phyloP scores from a whole-genome alignment of 2,888 invertebrate genomes.

The Biston betularia region DNA sequence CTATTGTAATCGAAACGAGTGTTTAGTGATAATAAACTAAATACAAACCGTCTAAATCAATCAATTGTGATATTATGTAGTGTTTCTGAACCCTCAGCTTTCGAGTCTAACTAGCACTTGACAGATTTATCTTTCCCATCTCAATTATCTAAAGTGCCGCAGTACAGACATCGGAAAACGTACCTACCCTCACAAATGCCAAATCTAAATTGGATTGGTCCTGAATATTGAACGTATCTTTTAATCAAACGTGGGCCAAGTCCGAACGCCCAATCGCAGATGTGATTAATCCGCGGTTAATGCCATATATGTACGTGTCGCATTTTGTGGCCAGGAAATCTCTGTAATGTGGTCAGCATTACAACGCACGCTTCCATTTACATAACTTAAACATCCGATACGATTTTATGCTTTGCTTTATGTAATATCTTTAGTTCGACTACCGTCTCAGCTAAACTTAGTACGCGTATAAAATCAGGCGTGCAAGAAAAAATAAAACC shows the following conservation, averaged over 20 bases:
- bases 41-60: too few species aligned
- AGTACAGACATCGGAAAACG: slow-evolving; percentile 10
- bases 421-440: too few species aligned
- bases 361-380: too few species aligned
- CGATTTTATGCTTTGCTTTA: too few species aligned
- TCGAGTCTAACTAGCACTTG: not conserved
- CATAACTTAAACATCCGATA: too few species aligned
- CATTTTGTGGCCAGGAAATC: slow-evolving; percentile 12
- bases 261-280: slow-evolving; percentile 19
- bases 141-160: slow-evolving; percentile 18
- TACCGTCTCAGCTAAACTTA: too few species aligned
- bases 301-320: slow-evolving; percentile 4
- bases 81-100: too few species aligned
- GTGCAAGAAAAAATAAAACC: too few species aligned
- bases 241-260: slow-evolving; percentile 33
- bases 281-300: slow-evolving; percentile 30
- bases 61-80: too few species aligned
- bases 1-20: too few species aligned
- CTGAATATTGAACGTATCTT: slow-evolving; percentile 35
- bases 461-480: too few species aligned
- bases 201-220: slow-evolving; percentile 37
- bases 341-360: not conserved
- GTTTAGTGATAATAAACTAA: too few species aligned
- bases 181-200: slow-evolving; percentile 19
- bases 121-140: slow-evolving; percentile 1